Evolutionary conservation across 1,140 invertebrate genomes (phyloP).

Genomic region (Leptestheria dahalacensis): DNA sequence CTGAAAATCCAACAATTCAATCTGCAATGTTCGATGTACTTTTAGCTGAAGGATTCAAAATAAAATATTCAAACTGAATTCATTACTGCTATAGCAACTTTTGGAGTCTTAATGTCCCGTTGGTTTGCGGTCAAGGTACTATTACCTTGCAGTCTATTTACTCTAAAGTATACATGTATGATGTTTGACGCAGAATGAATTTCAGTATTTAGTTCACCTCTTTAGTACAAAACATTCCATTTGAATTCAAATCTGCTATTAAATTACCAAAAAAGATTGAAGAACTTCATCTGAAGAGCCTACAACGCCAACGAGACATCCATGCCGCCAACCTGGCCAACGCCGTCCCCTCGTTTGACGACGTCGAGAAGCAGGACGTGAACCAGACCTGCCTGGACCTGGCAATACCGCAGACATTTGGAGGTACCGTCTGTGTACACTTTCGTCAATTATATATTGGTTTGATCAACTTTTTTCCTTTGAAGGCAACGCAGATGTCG

Average conservation of each 20-base stretch:
- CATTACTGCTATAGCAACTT: neutral
- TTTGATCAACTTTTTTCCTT: neutral
- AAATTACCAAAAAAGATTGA: too few relatives aligned
- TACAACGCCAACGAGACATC: neutral
- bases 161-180: too few relatives aligned
- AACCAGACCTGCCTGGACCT: neutral
- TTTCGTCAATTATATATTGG: neutral
- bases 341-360: neutral
- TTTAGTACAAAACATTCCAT: too few relatives aligned
- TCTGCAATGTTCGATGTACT: neutral
- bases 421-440: neutral
- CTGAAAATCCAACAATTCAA: too few relatives aligned
- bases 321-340: neutral
- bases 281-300: neutral
- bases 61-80: neutral
- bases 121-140: too few relatives aligned
- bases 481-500: neutral
- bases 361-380: neutral
- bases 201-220: too few relatives aligned
- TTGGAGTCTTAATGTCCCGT: neutral
- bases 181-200: too few relatives aligned
- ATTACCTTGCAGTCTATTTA: too few relatives aligned
- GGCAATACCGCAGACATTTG: neutral
- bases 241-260: too few relatives aligned
- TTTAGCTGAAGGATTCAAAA: constrained; percentile 3